phyloP scores from a whole-genome alignment of 2,888 invertebrate species.

The Agelastica alni region DNA sequence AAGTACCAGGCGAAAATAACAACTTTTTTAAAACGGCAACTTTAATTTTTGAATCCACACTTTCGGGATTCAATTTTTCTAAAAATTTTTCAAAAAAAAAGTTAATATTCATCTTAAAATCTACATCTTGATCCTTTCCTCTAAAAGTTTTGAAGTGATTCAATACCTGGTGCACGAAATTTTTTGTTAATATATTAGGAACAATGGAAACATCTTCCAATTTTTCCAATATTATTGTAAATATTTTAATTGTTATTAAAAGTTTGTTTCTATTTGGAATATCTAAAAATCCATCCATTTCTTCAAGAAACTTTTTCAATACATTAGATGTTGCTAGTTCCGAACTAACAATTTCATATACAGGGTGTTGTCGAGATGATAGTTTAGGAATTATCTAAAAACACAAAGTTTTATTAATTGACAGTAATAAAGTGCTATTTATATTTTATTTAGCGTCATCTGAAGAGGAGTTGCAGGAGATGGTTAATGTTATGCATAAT shows the following conservation, averaged over 20 bases:
- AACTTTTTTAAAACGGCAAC: conserved; percentile 66
- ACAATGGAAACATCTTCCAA: conserved; percentile 54
- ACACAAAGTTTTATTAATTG: no score
- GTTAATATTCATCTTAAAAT: conserved; percentile 63
- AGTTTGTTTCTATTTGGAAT: conserved; percentile 65
- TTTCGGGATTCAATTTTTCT: conserved; percentile 59
- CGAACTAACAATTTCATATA: conserved; percentile 65
- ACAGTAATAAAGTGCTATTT: no score
- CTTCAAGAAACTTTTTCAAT: conserved; percentile 62
- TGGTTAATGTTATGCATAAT: no score
- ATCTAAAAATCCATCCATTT: conserved; percentile 58
- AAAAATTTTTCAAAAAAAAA: conserved; percentile 61
- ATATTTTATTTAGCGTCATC: no score
- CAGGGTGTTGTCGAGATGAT: conserved; percentile 65
- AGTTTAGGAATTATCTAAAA: conserved; percentile 66
- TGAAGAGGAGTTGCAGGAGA: no score
- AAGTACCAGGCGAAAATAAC: conserved; percentile 70
- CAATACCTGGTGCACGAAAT: conserved; percentile 68
- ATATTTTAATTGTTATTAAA: conserved; percentile 64
- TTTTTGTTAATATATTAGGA: conserved; percentile 65
- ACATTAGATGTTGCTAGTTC: conserved; percentile 61
- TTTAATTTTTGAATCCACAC: conserved; percentile 60
- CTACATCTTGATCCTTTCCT: conserved; percentile 62
- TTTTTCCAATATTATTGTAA: conserved; percentile 62
- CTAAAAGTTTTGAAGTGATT: conserved; percentile 66